Base-by-base conservation (phyloP, 2,797 vertebrate genomes). In the Merluccius polli region DNA sequence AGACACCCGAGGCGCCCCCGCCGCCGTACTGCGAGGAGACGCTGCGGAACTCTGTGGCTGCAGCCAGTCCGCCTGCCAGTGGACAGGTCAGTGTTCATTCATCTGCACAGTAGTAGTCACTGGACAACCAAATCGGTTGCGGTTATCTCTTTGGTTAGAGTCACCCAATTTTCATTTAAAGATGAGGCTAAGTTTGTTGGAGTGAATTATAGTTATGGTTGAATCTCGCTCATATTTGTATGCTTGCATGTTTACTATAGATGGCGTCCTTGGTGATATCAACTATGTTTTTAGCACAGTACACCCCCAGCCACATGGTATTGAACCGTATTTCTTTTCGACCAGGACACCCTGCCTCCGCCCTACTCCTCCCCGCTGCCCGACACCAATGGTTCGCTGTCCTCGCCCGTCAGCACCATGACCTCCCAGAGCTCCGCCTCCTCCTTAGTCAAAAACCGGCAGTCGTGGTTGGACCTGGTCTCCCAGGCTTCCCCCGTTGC, bases 401-500 rank as follows among this genome's bases (percentile, higher is more conserved):
- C 95, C 0, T 95, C 96, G 2, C 91, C 94, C 9, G 94, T 95
- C 87, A 95, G 93, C 59, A 93, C 94, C 1, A 91, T 92, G 80
- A 95, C 93, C 1, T 94, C 94, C 0, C 89, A 94, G 73, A 93
- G 93, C 1, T 94, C 94, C 0, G 89, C 92, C 85, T 95, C 96
- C 71, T 95, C 95, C 1, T 48, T 88, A 0, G 89, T 93, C 81
- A 96, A 96, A 87, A 94, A 95, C 12, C 93, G 94, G 70, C 95
- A 94, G 81, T 96, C 95, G 35, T 95, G 94, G 94, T 84, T 94
- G 10, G 92, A 96, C 81, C 84, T 93, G 0, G 93, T 94, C 52
- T 92, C 92, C 16, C 94, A 92, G 78, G 91, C 92, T 0, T 71
- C 91, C n/a, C 79, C 85, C 0, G 88, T 92, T 1, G 7, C 79